phyloP scores from a whole-genome alignment of 1,140 invertebrate species.

The Sinella curviseta region DNA sequence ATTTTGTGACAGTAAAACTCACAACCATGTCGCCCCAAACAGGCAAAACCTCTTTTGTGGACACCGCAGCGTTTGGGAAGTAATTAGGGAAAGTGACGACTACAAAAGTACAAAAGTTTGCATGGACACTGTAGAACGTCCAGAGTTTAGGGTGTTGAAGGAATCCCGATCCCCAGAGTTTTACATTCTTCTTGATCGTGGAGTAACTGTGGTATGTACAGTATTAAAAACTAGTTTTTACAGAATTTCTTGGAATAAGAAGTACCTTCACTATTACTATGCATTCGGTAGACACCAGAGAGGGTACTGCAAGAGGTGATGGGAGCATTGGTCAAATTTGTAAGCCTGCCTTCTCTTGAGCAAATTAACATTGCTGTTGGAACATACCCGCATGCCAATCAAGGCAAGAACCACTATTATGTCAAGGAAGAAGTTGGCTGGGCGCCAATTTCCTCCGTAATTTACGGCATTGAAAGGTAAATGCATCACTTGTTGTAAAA shows the following conservation, averaged over 20 bases:
- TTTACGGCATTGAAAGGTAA: conserved; percentile 11
- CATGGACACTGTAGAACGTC: neutral
- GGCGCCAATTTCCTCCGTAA: conserved; percentile 19
- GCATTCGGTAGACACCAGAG: neutral
- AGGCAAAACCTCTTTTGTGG: conserved; percentile 56
- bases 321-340: conserved; percentile 3
- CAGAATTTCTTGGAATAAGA: neutral
- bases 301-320: neutral
- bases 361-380: conserved; percentile 15
- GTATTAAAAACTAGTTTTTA: neutral
- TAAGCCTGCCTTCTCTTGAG: neutral
- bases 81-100: conserved; percentile 54
- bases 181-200: conserved; percentile 32
- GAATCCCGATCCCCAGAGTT: conserved; percentile 7
- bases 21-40: conserved; percentile 54
- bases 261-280: neutral
- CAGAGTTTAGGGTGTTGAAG: conserved; percentile 13
- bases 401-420: conserved; percentile 24
- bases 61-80: conserved; percentile 54
- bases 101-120: conserved; percentile 45
- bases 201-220: conserved; percentile 32
- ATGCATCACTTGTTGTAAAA: neutral
- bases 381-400: conserved; percentile 11
- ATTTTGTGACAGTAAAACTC: conserved; percentile 55
- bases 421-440: conserved; percentile 33